Percentiles rank a stretch among this genome's conserved stretches.
Conservation (phyloP, 2,113 vertebrate genomes). For the Garra rufa region DNA sequence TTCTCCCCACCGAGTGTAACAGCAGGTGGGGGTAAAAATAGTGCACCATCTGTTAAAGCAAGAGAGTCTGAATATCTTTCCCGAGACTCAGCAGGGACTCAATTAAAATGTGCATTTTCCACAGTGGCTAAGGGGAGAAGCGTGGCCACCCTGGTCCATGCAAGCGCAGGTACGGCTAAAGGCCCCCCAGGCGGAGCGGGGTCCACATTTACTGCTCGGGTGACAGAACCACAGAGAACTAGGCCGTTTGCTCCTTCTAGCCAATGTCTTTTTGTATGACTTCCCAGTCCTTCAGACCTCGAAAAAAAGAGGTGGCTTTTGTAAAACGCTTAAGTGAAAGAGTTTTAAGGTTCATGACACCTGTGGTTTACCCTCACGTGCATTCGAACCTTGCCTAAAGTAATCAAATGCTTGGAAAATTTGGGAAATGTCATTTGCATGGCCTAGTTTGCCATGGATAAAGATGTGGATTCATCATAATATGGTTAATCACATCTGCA, state of each 20-base stretch:
- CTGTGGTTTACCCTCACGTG: conserved; percentile 4
- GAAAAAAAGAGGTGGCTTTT: neutral
- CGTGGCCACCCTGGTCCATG: neutral
- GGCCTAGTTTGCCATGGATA: neutral
- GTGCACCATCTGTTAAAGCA: conserved; percentile 66
- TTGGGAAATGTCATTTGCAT: neutral
- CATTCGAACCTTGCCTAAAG: neutral
- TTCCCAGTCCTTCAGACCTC: conserved; percentile 25
- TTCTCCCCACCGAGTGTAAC: conserved; percentile 56
- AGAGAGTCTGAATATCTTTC: conserved; percentile 55
- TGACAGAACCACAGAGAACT: conserved; percentile 34
- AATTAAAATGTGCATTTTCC: conserved; percentile 66
- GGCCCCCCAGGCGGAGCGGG: conserved; percentile 29
- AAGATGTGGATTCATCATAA: conserved; percentile 38
- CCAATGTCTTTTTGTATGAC: conserved; percentile 21
- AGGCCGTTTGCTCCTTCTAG: conserved; percentile 29
- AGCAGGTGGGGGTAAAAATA: conserved; percentile 67
- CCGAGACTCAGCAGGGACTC: conserved; percentile 64
- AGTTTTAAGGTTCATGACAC: conserved; percentile 19
- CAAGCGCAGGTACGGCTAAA: conserved; percentile 22
- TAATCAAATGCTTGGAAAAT: conserved; percentile 4
- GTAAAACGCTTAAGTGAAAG: neutral
- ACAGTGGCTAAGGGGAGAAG: conserved; percentile 37
- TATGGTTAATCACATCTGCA: conserved; percentile 54
- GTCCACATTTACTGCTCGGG: conserved; percentile 14